These are phyloP conservation scores for Antedon bifida DNA, from an alignment of 35 echinoderm and acorn worm species.

Conservation along the genomic window DNA sequence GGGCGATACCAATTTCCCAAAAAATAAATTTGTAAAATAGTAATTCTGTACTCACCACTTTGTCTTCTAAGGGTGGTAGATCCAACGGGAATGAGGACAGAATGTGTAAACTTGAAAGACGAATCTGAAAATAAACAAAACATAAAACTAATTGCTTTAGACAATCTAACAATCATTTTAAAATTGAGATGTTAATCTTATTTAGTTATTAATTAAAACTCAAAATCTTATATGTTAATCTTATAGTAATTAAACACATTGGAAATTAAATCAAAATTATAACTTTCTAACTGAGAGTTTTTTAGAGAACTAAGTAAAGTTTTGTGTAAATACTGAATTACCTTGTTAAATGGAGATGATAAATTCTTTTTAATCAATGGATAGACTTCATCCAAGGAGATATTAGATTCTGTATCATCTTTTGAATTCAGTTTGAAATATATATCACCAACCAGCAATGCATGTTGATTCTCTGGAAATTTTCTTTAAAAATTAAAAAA, in stretches of 20 bases:
- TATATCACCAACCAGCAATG: neutral
- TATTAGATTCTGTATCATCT: neutral
- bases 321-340: neutral
- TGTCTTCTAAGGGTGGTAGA: conserved; percentile 12
- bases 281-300: too few relatives aligned
- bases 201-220: too few relatives aligned
- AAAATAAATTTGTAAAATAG: too few relatives aligned
- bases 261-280: too few relatives aligned
- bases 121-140: conserved; percentile 27
- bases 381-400: neutral
- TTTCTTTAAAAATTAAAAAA: neutral
- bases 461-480: neutral
- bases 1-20: too few relatives aligned
- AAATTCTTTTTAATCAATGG: neutral
- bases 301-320: too few relatives aligned
- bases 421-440: neutral
- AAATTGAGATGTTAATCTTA: too few relatives aligned
- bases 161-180: too few relatives aligned
- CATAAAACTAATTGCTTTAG: neutral
- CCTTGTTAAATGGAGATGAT: neutral
- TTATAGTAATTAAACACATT: too few relatives aligned
- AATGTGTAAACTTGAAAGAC: conserved; percentile 38
- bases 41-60: neutral
- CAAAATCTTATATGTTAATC: too few relatives aligned
- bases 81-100: conserved; percentile 35